Evolutionary conservation across 2,797 vertebrate species (phyloP), one percentile per base, ranked within the genome.

Genomic region (Gymnoscopelus microlampas): DNA sequence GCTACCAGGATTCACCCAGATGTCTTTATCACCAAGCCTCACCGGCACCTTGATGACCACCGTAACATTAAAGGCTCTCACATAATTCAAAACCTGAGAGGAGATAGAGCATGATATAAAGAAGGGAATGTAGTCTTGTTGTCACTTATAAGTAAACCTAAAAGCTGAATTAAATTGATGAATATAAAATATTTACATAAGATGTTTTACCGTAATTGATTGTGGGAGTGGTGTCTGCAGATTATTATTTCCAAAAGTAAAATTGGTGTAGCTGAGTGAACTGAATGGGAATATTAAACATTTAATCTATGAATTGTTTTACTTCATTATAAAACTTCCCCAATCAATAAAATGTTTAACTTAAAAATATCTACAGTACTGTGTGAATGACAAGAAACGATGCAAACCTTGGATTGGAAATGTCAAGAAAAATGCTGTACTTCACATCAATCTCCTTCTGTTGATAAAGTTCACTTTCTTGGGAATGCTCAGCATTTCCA

Each of bases 251-350:
- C 90, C 89, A 15, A 73, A 82, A 3, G 89, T 90, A 83, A 96
- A 95, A 79, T 94, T 96, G 63, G 78, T 84, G 79, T 96, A 94
- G 59, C 85, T 94, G 35, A 88, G 94, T 57, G 94, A 91, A 48
- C 95, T 96, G 79, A 79, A 73, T 0, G 72, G 29, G 80, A 1
- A 76, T 49, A 54, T 39, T 0, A 60, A 66, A 67, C 0, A 32
- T 66, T 67, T 13, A 4, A 19, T 49, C 0, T 55, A 71, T 11
- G 3, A 0, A 53, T 23, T 48, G 7, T 14, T 54, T 56, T 24
- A 2, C 60, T 60, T 58, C 1, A 57, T 57, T 8, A 8, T 19
- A 19, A 15, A 54, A 19, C 11, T 19, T 55, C 14, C 4, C 11
- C 12, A 35, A 10, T 58, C 24, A 35, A 2, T n/a, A 14, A 6